Conservation (phyloP, 2,888 invertebrate genomes). For the Subacronicta megacephala region DNA sequence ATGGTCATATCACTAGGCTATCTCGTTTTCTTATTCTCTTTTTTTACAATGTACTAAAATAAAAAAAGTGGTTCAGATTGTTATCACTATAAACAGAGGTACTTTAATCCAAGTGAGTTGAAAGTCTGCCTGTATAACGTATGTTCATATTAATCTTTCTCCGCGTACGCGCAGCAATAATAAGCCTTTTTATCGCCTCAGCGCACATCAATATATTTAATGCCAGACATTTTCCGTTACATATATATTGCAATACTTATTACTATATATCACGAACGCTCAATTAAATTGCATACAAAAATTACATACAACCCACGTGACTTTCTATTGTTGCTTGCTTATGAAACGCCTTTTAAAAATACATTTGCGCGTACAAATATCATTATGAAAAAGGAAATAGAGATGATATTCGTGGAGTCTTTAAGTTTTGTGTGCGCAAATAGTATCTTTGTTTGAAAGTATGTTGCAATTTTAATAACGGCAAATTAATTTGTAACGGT, state of each 20-base stretch:
- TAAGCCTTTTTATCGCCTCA: neutral
- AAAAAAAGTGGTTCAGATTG: too few species aligned
- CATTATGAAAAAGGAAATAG: neutral
- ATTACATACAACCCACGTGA: constrained; percentile 54
- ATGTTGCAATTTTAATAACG: constrained; percentile 61
- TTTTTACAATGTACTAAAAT: too few species aligned
- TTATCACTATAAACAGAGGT: too few species aligned
- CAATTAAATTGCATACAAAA: constrained; percentile 59
- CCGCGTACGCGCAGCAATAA: neutral
- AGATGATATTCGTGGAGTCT: constrained; percentile 16
- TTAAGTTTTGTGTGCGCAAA: constrained; percentile 9
- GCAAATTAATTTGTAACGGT: constrained; percentile 56
- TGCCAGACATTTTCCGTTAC: constrained; percentile 52
- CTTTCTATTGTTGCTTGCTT: constrained; percentile 54
- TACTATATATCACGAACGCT: constrained; percentile 56
- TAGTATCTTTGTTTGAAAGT: constrained; percentile 37
- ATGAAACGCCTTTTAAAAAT: neutral
- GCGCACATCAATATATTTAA: constrained; percentile 23
- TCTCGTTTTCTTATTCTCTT: too few species aligned
- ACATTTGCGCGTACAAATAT: constrained; percentile 6
- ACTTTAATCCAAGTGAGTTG: too few species aligned
- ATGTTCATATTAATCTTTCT: neutral
- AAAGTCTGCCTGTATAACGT: too few species aligned
- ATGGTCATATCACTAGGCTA: too few species aligned
- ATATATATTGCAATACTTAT: constrained; percentile 53